phyloP scores from a whole-genome alignment of 2,113 vertebrate genomes.

The Laticauda colubrina region DNA sequence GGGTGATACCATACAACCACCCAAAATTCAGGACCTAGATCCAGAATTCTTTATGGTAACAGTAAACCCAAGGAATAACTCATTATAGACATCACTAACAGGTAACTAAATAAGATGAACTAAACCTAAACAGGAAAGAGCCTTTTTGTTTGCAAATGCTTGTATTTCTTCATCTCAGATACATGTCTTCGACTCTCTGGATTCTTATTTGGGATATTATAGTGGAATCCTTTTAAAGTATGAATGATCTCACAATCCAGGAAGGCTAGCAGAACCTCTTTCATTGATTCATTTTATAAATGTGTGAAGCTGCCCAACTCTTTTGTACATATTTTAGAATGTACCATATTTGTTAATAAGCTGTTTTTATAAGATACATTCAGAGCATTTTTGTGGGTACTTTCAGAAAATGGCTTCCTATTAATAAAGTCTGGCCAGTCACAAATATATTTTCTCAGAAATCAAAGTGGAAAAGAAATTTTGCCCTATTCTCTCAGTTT shows the following conservation, averaged over 20 bases:
- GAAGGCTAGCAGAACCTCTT: background rate
- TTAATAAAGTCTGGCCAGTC: background rate
- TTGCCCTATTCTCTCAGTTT: background rate
- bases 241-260: background rate
- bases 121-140: background rate
- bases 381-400: background rate
- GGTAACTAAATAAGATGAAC: background rate
- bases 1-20: background rate
- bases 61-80: background rate
- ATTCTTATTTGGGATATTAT: background rate
- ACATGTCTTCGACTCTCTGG: background rate
- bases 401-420: background rate
- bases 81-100: background rate
- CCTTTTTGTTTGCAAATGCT: background rate
- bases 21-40: background rate
- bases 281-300: background rate
- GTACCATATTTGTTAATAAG: background rate
- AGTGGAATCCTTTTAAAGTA: background rate
- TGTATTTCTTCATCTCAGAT: background rate
- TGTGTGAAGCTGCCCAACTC: background rate
- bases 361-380: background rate
- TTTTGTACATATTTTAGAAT: background rate
- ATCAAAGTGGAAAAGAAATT: background rate
- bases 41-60: background rate
- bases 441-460: background rate